phyloP scores from a whole-genome alignment of 2,113 vertebrate genomes.

The Sinocyclocheilus grahami region DNA sequence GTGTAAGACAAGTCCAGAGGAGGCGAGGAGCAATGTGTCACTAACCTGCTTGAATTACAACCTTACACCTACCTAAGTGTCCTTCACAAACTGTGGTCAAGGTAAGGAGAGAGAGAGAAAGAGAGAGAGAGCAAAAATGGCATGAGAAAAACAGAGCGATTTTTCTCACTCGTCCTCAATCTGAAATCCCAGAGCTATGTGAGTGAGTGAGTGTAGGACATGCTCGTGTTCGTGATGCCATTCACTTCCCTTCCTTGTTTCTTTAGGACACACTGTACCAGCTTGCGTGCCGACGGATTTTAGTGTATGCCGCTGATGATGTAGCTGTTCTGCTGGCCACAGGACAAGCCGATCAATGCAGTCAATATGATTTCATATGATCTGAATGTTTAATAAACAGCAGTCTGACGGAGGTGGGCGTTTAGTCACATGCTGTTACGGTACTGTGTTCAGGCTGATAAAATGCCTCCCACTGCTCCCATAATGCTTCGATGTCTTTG shows the following conservation, averaged over 20 bases:
- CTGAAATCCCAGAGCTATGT: conserved; percentile 18
- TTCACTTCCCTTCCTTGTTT: conserved; percentile 4
- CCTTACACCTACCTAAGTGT: conserved; percentile 13
- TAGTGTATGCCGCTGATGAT: background rate
- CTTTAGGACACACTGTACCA: conserved; percentile 36
- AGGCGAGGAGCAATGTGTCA: background rate
- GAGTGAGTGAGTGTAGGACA: conserved; percentile 40
- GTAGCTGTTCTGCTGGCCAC: conserved; percentile 7
- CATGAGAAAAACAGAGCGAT: background rate
- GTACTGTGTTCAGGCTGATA: conserved; percentile 40
- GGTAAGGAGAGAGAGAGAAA: background rate
- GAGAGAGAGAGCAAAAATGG: background rate
- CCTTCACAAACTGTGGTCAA: conserved; percentile 43
- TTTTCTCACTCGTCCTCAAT: conserved; percentile 43
- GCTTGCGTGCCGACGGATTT: conserved; percentile 9
- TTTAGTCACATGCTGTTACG: conserved; percentile 47
- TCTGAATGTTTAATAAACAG: conserved; percentile 40
- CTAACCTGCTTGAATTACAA: conserved; percentile 16
- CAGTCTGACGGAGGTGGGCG: conserved; percentile 39
- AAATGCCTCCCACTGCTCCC: conserved; percentile 41
- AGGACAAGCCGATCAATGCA: conserved; percentile 31
- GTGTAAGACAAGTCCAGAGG: conserved; percentile 11
- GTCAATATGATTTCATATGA: conserved; percentile 37
- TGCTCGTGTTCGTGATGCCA: background rate
- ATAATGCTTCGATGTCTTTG: conserved; percentile 38